Evolutionary conservation across 2,113 vertebrate species (phyloP), one percentile per base, ranked within the genome.

Genomic region (Salvelinus namaycush): DNA sequence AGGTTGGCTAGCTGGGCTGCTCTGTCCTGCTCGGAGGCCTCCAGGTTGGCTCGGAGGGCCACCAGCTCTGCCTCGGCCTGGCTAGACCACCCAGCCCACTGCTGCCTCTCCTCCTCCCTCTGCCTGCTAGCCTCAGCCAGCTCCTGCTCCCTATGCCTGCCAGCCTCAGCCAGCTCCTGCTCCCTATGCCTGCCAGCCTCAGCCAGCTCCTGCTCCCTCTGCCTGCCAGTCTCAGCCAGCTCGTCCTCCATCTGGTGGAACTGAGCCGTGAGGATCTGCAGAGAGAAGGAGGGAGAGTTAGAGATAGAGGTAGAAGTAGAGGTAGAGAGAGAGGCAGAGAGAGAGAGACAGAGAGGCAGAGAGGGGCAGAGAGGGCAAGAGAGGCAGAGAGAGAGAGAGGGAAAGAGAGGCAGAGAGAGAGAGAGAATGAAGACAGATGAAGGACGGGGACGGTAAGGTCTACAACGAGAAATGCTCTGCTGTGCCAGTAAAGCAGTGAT

Each of bases 191-290:
- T 90, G 16, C 73, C 81, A 27, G 94, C 69, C 54, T 92, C 91
- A 1, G 60, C 84, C 39, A 94, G 83, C 70, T 97, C 95, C 71
- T 86, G 76, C 83, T 98, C 96, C 87, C 96, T 93, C 83, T 95
- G 89, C 44, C 75, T 90, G 16, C 73, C 81, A 27, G 94, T 67
- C 54, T 92, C 91, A 1, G 60, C 84, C 39, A 94, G 83, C 70
- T 97, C 95, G 70, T 86, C 75, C 83, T 98, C 96, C 87, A 96
- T 93, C 83, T 95, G 89, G 77, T 93, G 91, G 87, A 96, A 95
- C 81, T 95, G 94, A 78, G 91, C 87, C 1, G 91, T 92, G 31
- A 99, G 90, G 31, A 87, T 88, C 98, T 99, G 89, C 57, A 76
- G 72, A 73, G 70, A 18, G 64, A 31, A 62, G 3, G 78, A 74